phyloP scores from a whole-genome alignment of 2,113 vertebrate genomes.

The Centropus bengalensis region DNA sequence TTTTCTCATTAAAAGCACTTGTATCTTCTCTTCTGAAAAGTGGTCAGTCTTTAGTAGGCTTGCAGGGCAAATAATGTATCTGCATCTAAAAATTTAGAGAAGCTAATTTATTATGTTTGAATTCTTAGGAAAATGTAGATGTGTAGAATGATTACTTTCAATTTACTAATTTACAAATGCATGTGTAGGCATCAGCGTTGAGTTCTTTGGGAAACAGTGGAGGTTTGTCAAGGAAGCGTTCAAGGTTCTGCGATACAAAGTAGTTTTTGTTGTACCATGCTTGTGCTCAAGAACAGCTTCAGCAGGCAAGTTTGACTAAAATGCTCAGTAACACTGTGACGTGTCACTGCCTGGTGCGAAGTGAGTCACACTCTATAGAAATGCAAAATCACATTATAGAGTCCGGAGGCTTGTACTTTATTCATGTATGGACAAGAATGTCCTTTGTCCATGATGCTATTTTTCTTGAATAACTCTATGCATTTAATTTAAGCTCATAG shows the following conservation, averaged over 20 bases:
- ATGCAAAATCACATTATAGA: slow-evolving; percentile 54
- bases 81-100: not conserved
- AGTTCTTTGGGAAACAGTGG: slow-evolving; percentile 45
- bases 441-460: slow-evolving; percentile 55
- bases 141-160: not conserved
- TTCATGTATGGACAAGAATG: slow-evolving; percentile 62
- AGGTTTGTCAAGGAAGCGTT: slow-evolving; percentile 43
- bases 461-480: slow-evolving; percentile 13
- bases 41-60: not conserved
- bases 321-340: not conserved
- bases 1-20: not conserved
- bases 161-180: not conserved
- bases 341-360: slow-evolving; percentile 74
- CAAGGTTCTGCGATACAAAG: slow-evolving; percentile 58
- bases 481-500: not conserved
- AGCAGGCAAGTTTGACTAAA: slow-evolving; percentile 50
- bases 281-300: slow-evolving; percentile 36
- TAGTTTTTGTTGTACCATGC: slow-evolving; percentile 62
- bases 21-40: not conserved
- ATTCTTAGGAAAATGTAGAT: not conserved
- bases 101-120: not conserved
- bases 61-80: not conserved
- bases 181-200: not conserved
- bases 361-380: slow-evolving; percentile 64
- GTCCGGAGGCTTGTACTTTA: slow-evolving; percentile 40